Evolutionary conservation across 1,140 invertebrate genomes (phyloP), one percentile per base, ranked within the genome.

Genomic region (Heliconius hewitsoni): DNA sequence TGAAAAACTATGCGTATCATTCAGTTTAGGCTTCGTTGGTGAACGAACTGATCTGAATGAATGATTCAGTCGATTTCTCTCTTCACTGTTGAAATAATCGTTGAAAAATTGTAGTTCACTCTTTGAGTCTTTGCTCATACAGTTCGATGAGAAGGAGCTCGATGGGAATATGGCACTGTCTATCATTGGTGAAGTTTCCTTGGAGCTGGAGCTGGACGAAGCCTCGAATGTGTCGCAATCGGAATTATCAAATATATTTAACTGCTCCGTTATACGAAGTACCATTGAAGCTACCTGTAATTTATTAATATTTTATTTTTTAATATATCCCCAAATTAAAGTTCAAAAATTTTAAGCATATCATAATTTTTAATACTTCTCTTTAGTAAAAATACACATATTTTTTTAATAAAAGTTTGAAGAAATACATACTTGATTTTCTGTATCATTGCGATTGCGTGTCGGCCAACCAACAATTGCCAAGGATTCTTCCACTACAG

Each of bases 401-500:
- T 19, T 19, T 18, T 52, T 52, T 52, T 5, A 2, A 52, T 8
- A 19, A 19, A 19, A 52, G 5, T 46, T 46, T 70, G 60, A 70
- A 37, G 34, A n/a, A 71, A 76, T 77, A 73, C 70, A 72, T 82
- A 91, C 91, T 86, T 90, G 88, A 42, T 84, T 85, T 75, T 89
- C 87, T 5, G 74, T 50, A n/a, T 86, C 78, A 18, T 91, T 85
- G 19, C 79, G 81, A 34, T 78, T 87, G 37, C 90, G 87, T 78
- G 87, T 88, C 0, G 96, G 96, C 84, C 97, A 96, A 87, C 98
- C 97, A 50, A 98, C 96, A 86, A 97, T 97, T 18, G 96, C 96
- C 70, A 98, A 95, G 0, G 97, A 97, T 89, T 98, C 97, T 89
- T 98, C 98, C 1, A 98, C 97, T 30, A 98, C 94, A 16, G 96